These are phyloP conservation scores for Anseranas semipalmata DNA, from an alignment of 2,113 vertebrate genomes.

Conservation along the genomic window DNA sequence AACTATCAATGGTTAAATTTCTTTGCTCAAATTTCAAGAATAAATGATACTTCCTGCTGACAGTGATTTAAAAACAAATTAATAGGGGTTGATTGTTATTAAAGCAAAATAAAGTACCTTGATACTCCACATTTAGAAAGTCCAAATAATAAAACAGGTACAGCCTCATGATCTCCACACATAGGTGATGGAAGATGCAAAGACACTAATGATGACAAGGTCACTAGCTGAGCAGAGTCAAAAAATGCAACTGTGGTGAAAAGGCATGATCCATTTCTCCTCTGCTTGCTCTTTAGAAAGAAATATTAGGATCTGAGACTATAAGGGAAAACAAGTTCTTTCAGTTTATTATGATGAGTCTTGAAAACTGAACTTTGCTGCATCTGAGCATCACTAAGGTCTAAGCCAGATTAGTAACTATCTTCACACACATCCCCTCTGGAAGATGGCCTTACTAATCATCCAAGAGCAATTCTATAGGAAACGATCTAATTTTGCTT, in stretches of 20 bases:
- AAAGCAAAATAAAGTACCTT: background rate
- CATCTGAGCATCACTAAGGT: background rate
- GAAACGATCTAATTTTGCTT: background rate
- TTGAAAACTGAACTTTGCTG: background rate
- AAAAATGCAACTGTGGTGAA: background rate
- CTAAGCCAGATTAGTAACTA: background rate
- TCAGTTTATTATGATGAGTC: background rate
- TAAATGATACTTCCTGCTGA: background rate
- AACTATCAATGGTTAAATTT: background rate
- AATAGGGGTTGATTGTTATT: background rate
- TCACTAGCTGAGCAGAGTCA: background rate
- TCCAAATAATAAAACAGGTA: background rate
- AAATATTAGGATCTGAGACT: background rate
- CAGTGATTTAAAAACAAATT: background rate
- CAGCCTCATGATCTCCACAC: background rate
- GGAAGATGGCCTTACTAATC: background rate
- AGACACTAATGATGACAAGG: background rate
- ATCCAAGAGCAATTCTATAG: background rate
- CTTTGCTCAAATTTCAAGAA: background rate
- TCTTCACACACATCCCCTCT: background rate
- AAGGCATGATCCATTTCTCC: background rate
- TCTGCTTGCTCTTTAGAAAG: background rate
- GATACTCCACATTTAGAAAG: background rate
- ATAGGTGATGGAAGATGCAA: background rate
- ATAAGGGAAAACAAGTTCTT: background rate